These are phyloP conservation scores for Stomatorhinus walkeri DNA, from an alignment of 2,797 vertebrate species.

Conservation along the genomic window DNA sequence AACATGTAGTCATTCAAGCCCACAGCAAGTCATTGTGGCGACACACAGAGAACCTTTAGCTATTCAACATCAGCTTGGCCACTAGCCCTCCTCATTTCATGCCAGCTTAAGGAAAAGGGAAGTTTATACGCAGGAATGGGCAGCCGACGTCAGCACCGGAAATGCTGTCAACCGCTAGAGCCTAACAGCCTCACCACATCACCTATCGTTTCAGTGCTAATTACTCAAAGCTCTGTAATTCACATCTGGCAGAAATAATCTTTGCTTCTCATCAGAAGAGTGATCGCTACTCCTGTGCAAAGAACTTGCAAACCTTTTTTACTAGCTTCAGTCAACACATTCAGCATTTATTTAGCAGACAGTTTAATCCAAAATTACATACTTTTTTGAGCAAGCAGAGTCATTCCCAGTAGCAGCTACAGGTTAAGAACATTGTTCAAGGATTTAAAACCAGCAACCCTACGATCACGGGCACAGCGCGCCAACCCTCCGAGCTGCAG, in stretches of 20 bases:
- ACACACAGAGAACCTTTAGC: neutral
- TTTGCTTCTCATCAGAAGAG: neutral
- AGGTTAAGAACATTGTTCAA: neutral
- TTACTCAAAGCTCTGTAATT: neutral
- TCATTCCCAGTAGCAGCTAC: neutral
- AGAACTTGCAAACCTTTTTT: neutral
- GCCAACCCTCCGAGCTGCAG: neutral
- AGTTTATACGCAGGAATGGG: neutral
- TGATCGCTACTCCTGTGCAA: neutral
- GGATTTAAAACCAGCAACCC: neutral
- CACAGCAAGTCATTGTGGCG: neutral
- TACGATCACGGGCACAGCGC: neutral
- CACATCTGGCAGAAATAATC: constrained; percentile 3
- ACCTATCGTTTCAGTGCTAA: neutral
- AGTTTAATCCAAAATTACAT: neutral
- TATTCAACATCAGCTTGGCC: constrained; percentile 7
- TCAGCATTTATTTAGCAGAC: neutral
- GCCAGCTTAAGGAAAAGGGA: neutral
- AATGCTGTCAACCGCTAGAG: neutral
- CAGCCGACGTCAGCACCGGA: neutral
- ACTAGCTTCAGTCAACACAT: neutral
- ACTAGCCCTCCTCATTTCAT: neutral
- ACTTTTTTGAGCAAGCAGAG: neutral
- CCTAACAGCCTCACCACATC: neutral
- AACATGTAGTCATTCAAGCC: neutral